phyloP scores from a whole-genome alignment of 1,140 invertebrate species.

The Heliothis subflexa region DNA sequence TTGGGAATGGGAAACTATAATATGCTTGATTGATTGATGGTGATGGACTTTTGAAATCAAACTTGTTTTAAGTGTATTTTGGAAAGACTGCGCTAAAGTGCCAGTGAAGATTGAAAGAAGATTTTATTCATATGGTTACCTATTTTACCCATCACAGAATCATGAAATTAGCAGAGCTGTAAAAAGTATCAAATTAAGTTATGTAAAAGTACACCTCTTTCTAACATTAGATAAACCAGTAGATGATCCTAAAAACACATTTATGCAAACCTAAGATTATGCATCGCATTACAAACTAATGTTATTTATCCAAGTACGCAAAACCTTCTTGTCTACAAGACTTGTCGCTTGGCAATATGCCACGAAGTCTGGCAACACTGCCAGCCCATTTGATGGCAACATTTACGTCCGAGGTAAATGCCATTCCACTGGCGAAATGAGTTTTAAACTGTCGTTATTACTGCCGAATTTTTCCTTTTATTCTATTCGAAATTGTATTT shows the following conservation, averaged over 20 bases:
- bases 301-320: conserved; percentile 1
- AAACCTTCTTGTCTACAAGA: conserved; percentile 21
- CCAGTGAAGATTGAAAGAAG: too few relatives aligned
- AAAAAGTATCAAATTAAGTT: too few relatives aligned
- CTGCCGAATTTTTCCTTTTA: conserved; percentile 16
- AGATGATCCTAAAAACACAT: neutral
- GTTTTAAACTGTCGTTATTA: conserved; percentile 28
- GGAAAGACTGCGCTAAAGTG: too few relatives aligned
- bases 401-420: conserved; percentile 32
- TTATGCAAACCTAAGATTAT: neutral
- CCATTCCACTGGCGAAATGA: conserved; percentile 29
- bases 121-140: too few relatives aligned
- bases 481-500: conserved; percentile 10
- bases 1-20: too few relatives aligned
- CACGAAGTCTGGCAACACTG: conserved; percentile 20
- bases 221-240: too few relatives aligned
- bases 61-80: too few relatives aligned
- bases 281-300: conserved; percentile 2
- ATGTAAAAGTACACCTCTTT: too few relatives aligned
- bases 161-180: too few relatives aligned
- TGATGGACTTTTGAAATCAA: too few relatives aligned
- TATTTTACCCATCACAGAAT: too few relatives aligned
- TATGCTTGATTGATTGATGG: too few relatives aligned
- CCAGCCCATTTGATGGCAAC: neutral
- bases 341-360: conserved; percentile 25